A percentile compares a stretch with the other conserved stretches of the same genome.
Evolutionary conservation across 2,888 invertebrate species (phyloP).

Genomic region (Drosophila rellima): DNA sequence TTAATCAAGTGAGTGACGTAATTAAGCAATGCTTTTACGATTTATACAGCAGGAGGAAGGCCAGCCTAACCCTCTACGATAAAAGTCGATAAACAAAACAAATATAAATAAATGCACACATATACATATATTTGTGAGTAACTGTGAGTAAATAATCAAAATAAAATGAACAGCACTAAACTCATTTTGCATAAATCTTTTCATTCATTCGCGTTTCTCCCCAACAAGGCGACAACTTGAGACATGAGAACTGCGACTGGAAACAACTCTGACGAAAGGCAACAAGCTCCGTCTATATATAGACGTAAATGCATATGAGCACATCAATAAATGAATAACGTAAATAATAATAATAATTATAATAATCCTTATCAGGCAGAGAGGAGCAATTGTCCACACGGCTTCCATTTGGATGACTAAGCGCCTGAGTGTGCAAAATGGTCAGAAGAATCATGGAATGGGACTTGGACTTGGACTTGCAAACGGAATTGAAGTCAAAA

Average conservation of each 20-base stretch:
- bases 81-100: constrained; percentile 53
- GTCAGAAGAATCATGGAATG: constrained; percentile 1
- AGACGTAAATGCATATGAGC: constrained; percentile 35
- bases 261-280: constrained; percentile 27
- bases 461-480: constrained; percentile 4
- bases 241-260: constrained; percentile 5
- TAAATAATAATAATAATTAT: constrained; percentile 28
- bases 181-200: constrained; percentile 75
- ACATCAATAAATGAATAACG: constrained; percentile 39
- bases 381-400: constrained; percentile 39
- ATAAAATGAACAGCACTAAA: constrained; percentile 40
- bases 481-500: constrained; percentile 40
- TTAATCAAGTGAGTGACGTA: constrained; percentile 64
- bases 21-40: constrained; percentile 53
- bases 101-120: constrained; percentile 30
- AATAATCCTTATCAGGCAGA: constrained; percentile 66
- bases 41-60: constrained; percentile 15
- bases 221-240: constrained; percentile 41
- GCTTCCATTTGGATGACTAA: constrained; percentile 50
- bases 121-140: constrained; percentile 16
- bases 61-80: constrained; percentile 40
- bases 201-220: constrained; percentile 38
- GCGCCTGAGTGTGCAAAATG: constrained; percentile 26
- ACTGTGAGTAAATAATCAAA: constrained; percentile 25
- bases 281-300: constrained; percentile 50